Evolutionary conservation across 1,140 invertebrate species (phyloP), one percentile per base, ranked within the genome.

Genomic region (Ruditapes philippinarum): DNA sequence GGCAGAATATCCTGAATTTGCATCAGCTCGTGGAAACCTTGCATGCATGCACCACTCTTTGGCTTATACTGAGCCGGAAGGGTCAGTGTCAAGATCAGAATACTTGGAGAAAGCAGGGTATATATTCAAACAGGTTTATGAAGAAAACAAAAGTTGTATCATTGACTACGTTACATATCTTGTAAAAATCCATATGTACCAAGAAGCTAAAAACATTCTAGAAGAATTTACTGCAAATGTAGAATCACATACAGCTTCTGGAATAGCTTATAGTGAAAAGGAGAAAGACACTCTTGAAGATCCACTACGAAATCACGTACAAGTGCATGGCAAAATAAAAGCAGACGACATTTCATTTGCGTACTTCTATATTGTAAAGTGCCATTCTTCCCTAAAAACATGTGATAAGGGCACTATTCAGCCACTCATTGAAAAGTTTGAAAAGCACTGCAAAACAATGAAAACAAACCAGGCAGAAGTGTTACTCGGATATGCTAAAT

Each of bases 21-120:
- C 45, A 31, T 49, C 73, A 40, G n/a, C 89, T 31, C 45, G 87
- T 40, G 86, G 87, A 12, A 89, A 91, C 33, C 81, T 86, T 31
- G 90, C 87, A 17, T 89, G 87, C 22, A 91, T 82, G 74, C 89
- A 82, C 54, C 82, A 84, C 86, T 45, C 62, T 14, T 45, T 49
- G 1, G 83, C 86, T 11, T 81, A 81, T 38, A 0, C 36, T 28
- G 2, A 78, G 11, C 73, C 73, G 0, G 73, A 78, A 0, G 42
- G 73, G 14, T 78, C 73, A 4, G 73, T 12, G 19, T 0, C 2
- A 31, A 78, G 73, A 49, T 17, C 3, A 1, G 54, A 80, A 2
- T 51, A 28, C 40, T 25, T 80, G 1, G 60, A n/a, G 7, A 80
- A 80, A 60, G 78, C 78, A n/a, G 78, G 45, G 9, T 1, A 80